Evolutionary conservation across 2,797 vertebrate genomes (phyloP).

Genomic region (Lophius americanus): DNA sequence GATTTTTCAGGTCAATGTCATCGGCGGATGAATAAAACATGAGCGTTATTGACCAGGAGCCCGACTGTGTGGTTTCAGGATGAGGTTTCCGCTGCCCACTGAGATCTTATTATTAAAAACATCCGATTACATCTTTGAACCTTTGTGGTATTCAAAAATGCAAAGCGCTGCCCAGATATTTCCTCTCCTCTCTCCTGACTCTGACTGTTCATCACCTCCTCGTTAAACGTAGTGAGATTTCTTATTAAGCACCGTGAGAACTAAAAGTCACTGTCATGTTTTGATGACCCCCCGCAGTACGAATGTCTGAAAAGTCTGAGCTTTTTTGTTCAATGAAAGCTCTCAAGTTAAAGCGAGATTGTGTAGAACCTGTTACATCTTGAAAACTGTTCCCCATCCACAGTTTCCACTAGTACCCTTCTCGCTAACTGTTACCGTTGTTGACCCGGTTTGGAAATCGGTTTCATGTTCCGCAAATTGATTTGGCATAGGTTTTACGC

Average conservation of each 20-base stretch:
- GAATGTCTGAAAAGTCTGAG: background rate
- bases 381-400: too few species aligned
- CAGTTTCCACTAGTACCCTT: too few species aligned
- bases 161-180: background rate
- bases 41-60: slow-evolving; percentile 5
- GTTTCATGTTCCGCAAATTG: too few species aligned
- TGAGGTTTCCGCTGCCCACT: background rate
- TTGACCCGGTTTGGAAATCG: too few species aligned
- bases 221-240: too few species aligned
- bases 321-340: background rate
- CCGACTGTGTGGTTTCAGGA: slow-evolving; percentile 6
- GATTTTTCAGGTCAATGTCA: slow-evolving; percentile 9
- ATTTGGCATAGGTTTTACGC: too few species aligned
- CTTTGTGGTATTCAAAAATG: background rate
- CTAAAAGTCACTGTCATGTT: too few species aligned
- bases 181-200: background rate
- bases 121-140: background rate
- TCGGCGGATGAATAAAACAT: slow-evolving; percentile 49
- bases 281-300: background rate
- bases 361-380: too few species aligned
- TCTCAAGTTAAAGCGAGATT: too few species aligned
- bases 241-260: too few species aligned
- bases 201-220: too few species aligned
- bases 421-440: too few species aligned
- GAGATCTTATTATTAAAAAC: background rate